Percentiles rank a stretch among this genome's conserved stretches.
phyloP scores from a whole-genome alignment of 2,797 vertebrate species.

The Accipiter badius region DNA sequence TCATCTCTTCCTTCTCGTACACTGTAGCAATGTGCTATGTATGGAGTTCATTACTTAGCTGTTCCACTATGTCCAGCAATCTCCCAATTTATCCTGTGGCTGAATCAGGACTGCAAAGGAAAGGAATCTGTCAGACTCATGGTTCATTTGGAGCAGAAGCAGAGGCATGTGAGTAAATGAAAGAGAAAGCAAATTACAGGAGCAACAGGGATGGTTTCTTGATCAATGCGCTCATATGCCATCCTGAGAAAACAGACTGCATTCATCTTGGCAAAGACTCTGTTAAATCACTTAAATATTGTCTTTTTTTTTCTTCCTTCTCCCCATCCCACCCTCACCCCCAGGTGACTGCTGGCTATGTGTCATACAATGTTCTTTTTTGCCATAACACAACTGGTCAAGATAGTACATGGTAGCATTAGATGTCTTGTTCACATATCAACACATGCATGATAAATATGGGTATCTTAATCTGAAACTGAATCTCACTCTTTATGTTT shows the following conservation, averaged over 20 bases:
- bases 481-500: not conserved
- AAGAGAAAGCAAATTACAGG: not conserved
- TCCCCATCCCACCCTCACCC: rapidly evolving
- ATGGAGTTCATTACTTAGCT: not conserved
- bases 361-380: not conserved
- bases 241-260: not conserved
- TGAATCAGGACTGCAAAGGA: not conserved
- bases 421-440: not conserved
- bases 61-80: not conserved
- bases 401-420: not conserved
- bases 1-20: not conserved
- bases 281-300: not conserved
- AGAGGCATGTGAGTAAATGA: not conserved
- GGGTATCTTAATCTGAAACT: not conserved
- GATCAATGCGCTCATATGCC: not conserved
- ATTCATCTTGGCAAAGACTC: not conserved
- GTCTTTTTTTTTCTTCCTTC: not conserved
- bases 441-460: not conserved
- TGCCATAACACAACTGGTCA: not conserved
- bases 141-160: not conserved
- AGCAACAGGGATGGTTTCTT: not conserved
- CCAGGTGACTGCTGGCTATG: not conserved
- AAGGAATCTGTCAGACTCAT: not conserved
- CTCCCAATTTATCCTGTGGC: not conserved
- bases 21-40: not conserved